These are phyloP conservation scores for Microplitis deprimator DNA, from an alignment of 2,888 invertebrate species.

Conservation along the genomic window DNA sequence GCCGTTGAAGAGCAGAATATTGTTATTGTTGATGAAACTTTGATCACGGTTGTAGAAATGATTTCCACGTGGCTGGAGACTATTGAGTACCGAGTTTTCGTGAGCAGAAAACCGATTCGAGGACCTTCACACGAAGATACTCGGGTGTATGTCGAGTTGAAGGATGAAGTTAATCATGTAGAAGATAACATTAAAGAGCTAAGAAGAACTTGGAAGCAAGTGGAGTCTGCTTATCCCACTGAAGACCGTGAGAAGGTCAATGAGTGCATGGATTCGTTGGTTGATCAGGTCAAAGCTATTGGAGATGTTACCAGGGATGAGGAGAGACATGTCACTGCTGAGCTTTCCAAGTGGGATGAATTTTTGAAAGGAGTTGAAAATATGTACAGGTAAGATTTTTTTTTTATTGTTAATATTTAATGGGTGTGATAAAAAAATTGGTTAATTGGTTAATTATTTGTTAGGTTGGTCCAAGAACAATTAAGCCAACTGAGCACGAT, in stretches of 20 bases:
- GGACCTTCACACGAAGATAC: constrained; percentile 58
- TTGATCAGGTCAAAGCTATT: constrained; percentile 81
- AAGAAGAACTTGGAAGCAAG: constrained; percentile 74
- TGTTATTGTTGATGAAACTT: constrained; percentile 77
- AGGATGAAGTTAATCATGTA: constrained; percentile 78
- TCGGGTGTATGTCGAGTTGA: constrained; percentile 74
- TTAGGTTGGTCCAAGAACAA: constrained; percentile 63
- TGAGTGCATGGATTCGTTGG: constrained; percentile 76
- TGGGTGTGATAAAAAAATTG: no score
- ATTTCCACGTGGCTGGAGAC: constrained; percentile 89
- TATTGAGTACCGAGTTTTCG: constrained; percentile 84
- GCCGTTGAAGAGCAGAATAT: constrained; percentile 76
- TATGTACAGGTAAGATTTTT: constrained; percentile 71
- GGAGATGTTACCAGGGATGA: constrained; percentile 78
- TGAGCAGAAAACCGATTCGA: constrained; percentile 67
- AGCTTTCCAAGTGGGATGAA: constrained; percentile 81
- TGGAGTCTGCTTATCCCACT: constrained; percentile 62
- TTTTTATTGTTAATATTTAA: background rate
- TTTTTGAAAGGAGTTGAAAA: constrained; percentile 78
- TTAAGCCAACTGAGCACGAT: constrained; percentile 73
- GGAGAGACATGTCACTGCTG: constrained; percentile 73
- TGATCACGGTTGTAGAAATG: constrained; percentile 84
- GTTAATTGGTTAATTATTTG: background rate
- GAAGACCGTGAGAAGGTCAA: constrained; percentile 73
- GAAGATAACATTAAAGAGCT: constrained; percentile 79